phyloP scores from a whole-genome alignment of 1,140 invertebrate species.

The Himalopsyche phryganea region DNA sequence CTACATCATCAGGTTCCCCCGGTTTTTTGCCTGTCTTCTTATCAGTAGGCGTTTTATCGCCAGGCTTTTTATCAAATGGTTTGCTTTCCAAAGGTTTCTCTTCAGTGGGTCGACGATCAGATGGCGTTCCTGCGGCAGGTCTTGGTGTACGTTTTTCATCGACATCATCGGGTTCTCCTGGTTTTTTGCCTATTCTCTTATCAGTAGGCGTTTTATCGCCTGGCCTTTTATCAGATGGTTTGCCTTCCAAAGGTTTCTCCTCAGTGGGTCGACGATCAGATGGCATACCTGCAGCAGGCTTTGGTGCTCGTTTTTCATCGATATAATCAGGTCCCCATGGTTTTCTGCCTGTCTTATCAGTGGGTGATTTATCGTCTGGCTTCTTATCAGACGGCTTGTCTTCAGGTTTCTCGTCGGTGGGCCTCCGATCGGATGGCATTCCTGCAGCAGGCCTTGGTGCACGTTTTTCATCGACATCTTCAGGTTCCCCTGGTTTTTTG shows the following conservation, averaged over 20 bases:
- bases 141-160: too few relatives aligned
- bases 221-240: conserved; percentile 19
- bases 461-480: conserved; percentile 38
- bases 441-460: conserved; percentile 29
- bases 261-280: background rate
- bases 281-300: too few relatives aligned
- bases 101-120: too few relatives aligned
- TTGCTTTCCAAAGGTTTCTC: background rate
- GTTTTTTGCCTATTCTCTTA: too few relatives aligned
- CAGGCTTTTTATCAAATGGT: background rate
- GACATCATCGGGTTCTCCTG: too few relatives aligned
- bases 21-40: conserved; percentile 2
- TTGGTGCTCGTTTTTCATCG: too few relatives aligned
- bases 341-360: background rate
- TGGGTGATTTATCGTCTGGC: too few relatives aligned
- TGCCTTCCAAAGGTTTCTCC: conserved; percentile 8
- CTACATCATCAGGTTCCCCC: too few relatives aligned
- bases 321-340: background rate
- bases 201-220: conserved; percentile 8
- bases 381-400: background rate
- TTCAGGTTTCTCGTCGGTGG: too few relatives aligned
- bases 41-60: background rate
- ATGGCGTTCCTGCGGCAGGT: too few relatives aligned
- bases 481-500: conserved; percentile 2
- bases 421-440: too few relatives aligned